A percentile compares a stretch with the other conserved stretches of the same genome.
These are phyloP conservation scores for Arnoldichthys spilopterus DNA, from an alignment of 2,797 vertebrate genomes.

Conservation along the genomic window DNA sequence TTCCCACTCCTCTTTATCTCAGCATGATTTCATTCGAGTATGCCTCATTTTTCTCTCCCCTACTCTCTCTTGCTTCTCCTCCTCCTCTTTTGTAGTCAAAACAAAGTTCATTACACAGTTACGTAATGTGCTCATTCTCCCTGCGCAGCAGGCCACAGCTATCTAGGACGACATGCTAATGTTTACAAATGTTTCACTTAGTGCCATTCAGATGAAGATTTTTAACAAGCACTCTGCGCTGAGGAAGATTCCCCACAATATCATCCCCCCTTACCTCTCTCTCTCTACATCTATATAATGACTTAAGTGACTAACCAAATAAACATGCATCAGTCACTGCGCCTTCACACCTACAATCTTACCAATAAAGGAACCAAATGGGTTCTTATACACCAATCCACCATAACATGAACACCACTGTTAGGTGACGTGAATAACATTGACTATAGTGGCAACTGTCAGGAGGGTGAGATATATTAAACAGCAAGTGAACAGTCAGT, in stretches of 20 bases:
- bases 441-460: too few relatives aligned
- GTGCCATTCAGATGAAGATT: constrained; percentile 38
- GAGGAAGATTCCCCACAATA: background rate
- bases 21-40: constrained; percentile 27
- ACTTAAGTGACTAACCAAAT: background rate
- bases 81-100: constrained; percentile 64
- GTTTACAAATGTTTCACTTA: constrained; percentile 60
- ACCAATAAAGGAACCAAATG: too few relatives aligned
- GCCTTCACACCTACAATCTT: background rate
- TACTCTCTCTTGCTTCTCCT: constrained; percentile 53
- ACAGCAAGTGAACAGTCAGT: too few relatives aligned
- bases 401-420: too few relatives aligned
- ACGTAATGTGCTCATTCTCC: constrained; percentile 56
- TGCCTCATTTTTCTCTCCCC: constrained; percentile 29
- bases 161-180: constrained; percentile 60
- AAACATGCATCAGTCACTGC: background rate
- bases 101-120: constrained; percentile 67
- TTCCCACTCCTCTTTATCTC: constrained; percentile 60
- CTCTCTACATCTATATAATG: background rate
- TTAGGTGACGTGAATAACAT: too few relatives aligned
- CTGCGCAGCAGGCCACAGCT: constrained; percentile 57
- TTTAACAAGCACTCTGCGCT: constrained; percentile 24
- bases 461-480: too few relatives aligned
- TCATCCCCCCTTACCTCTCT: background rate
- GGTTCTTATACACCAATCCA: too few relatives aligned